phyloP scores from a whole-genome alignment of 2,113 vertebrate species.

The Tragulus kanchil region DNA sequence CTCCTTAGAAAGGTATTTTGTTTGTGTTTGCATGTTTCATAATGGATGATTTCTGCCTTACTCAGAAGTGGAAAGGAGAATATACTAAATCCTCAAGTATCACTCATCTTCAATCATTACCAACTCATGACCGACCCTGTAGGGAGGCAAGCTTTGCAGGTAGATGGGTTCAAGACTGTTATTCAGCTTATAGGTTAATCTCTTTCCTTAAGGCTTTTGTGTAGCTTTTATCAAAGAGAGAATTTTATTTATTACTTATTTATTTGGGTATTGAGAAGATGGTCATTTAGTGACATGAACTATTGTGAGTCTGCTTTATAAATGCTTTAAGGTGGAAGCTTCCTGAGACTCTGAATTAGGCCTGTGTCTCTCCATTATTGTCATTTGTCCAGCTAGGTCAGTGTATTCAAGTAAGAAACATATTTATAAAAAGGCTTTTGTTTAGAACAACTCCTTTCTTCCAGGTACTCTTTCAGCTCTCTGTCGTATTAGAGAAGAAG shows the following conservation, averaged over 20 bases:
- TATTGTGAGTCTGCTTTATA: neutral
- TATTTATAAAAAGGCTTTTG: neutral
- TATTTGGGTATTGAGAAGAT: constrained; percentile 7
- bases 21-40: constrained; percentile 15
- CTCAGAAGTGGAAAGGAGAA: neutral
- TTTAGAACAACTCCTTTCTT: constrained; percentile 42
- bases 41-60: constrained; percentile 9
- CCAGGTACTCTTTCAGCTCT: neutral
- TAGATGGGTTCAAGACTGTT: neutral
- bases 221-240: constrained; percentile 24
- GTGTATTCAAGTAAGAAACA: constrained; percentile 22
- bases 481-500: constrained; percentile 28
- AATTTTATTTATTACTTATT: constrained; percentile 10
- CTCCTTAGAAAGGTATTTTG: neutral
- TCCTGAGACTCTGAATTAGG: neutral
- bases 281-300: neutral
- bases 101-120: neutral
- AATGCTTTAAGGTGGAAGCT: constrained; percentile 7
- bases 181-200: neutral
- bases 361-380: neutral
- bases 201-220: neutral
- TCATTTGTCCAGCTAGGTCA: neutral
- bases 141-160: neutral
- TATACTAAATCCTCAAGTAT: neutral
- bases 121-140: neutral